Evolutionary conservation across 2,888 invertebrate species (phyloP), one percentile per base, ranked within the genome.

Genomic region (Neoascia interrupta): DNA sequence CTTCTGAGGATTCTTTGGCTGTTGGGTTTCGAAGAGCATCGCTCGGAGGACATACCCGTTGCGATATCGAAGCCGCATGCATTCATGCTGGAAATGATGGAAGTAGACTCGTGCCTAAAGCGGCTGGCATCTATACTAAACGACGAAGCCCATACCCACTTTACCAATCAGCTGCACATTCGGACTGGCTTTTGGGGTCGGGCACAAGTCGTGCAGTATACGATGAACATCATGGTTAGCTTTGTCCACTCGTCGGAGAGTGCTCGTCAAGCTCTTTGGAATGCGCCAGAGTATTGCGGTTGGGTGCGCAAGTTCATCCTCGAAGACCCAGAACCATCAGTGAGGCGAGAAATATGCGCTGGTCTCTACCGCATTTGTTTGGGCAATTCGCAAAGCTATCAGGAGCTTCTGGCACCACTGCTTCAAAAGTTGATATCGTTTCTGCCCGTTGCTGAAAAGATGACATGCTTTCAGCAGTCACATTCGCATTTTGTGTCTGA

Each of bases 101-200:
- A 94, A 80, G 94, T 95, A 1, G 94, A 96, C 81, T 91, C 93
- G 31, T 96, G 96, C 0, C 92, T 97, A 86, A 92, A 94, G 43
- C 92, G 96, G 74, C 90, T 97, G 73, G 96, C 96, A 82, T 95
- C 94, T 81, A 96, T 97, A 85, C 89, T 97, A 21, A 94, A 95
- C 84, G 96, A 97, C 87, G 96, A 88, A 47, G 86, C 87, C 0
- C 96, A 10, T 90, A 94, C 80, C 92, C 96, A 53, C 93, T 83
- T 84, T 49, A 80, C 82, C 15, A 82, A 86, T 0, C 95, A 1
- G 91, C 94, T 84, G 94, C 95, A 95, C 81, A 95, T 96, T 84
- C 95, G 96, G 87, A 96, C 97, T 68, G 97, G 97, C 4, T 94
- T 97, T 83, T 97, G 97, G 94, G 97, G 97, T 1, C 90, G 97